Conservation (phyloP, 2,797 vertebrate species). For the Hybognathus amarus region DNA sequence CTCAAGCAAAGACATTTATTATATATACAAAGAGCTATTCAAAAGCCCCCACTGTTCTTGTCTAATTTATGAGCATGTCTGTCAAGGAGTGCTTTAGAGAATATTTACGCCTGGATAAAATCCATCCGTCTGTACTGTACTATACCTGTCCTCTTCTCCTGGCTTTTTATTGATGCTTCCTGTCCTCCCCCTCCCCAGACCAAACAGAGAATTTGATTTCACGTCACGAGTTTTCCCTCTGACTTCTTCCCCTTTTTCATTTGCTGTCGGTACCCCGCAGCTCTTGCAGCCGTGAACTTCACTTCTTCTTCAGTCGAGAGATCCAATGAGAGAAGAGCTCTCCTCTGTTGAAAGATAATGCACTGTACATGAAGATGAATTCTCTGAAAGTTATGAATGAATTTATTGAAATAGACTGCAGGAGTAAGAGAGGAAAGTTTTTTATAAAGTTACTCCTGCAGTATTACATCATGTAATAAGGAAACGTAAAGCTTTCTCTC, state of each 20-base stretch:
- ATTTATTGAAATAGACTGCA: constrained; percentile 3
- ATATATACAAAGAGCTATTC: constrained; percentile 56
- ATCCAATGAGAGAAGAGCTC: constrained; percentile 7
- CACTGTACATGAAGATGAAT: constrained; percentile 24
- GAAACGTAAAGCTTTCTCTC: background rate
- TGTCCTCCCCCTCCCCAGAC: constrained; percentile 34
- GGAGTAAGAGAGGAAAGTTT: background rate
- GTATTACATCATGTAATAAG: background rate
- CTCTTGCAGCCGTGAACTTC: constrained; percentile 17
- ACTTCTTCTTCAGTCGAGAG: constrained; percentile 2
- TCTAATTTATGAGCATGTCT: constrained; percentile 51
- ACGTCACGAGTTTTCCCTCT: constrained; percentile 35
- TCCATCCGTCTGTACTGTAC: constrained; percentile 54
- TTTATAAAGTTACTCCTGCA: background rate
- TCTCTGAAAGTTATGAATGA: constrained; percentile 4
- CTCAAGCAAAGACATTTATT: constrained; percentile 53
- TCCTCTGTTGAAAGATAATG: constrained; percentile 9
- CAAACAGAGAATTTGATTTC: constrained; percentile 53
- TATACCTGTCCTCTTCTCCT: constrained; percentile 59
- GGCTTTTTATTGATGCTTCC: constrained; percentile 50
- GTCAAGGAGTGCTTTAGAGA: constrained; percentile 53
- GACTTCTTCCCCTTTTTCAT: constrained; percentile 12
- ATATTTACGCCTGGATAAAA: constrained; percentile 56
- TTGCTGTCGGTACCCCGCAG: constrained; percentile 26
- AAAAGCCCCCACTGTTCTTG: constrained; percentile 50